Percentiles rank a stretch among this genome's conserved stretches.
phyloP scores from a whole-genome alignment of 2,113 vertebrate genomes.

The Todiramphus chloris region DNA sequence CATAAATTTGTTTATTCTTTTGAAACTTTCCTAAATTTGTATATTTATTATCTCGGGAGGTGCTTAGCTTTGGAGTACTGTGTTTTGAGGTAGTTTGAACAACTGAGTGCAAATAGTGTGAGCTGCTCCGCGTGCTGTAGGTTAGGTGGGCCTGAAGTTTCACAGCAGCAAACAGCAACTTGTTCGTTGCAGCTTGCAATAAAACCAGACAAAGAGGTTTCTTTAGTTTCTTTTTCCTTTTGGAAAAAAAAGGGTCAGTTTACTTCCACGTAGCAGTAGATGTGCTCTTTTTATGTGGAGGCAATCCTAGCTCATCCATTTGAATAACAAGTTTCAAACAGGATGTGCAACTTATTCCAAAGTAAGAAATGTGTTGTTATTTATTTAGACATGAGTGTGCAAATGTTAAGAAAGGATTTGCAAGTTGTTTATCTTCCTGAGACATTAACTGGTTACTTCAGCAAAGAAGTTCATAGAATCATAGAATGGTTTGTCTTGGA shows the following conservation, averaged over 20 bases:
- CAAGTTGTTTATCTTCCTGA: not conserved
- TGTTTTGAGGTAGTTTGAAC: not conserved
- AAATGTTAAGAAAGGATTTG: not conserved
- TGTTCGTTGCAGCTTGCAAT: rapidly evolving
- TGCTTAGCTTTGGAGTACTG: rapidly evolving
- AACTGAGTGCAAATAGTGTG: rapidly evolving
- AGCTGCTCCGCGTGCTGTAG: not conserved
- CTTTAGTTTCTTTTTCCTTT: not conserved
- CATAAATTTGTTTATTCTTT: not conserved
- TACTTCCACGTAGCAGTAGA: not conserved
- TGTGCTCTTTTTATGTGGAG: not conserved
- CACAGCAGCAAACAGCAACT: not conserved
- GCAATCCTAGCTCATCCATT: not conserved
- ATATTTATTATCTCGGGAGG: not conserved
- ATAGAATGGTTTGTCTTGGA: not conserved
- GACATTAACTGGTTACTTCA: not conserved
- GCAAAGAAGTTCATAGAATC: not conserved
- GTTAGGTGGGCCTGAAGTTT: not conserved
- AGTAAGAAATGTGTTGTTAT: not conserved
- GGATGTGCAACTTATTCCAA: not conserved
- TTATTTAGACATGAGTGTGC: not conserved
- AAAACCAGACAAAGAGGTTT: not conserved
- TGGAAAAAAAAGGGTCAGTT: not conserved
- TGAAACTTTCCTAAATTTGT: not conserved
- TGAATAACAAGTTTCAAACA: slow-evolving; percentile 36